These are phyloP conservation scores for Tholera decimalis DNA, from an alignment of 2,888 invertebrate genomes.

Conservation along the genomic window DNA sequence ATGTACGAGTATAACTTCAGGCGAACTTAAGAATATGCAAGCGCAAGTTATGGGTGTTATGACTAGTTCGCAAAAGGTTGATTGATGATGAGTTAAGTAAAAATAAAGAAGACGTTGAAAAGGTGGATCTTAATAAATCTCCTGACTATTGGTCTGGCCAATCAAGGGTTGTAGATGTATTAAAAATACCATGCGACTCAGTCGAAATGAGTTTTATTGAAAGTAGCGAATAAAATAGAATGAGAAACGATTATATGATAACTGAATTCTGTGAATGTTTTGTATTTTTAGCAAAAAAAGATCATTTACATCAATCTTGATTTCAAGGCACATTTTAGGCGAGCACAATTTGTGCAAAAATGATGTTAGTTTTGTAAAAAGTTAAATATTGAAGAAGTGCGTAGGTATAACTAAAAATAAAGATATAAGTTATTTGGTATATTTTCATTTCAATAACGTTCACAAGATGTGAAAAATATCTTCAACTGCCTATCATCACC, in stretches of 20 bases:
- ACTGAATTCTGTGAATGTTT: constrained; percentile 16
- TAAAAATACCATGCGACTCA: constrained; percentile 4
- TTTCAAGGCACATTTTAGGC: constrained; percentile 23
- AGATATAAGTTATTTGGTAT: constrained; percentile 13
- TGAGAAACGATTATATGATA: background rate
- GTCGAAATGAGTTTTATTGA: constrained; percentile 14
- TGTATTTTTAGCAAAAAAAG: background rate
- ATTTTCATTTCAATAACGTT: constrained; percentile 7
- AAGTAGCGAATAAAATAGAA: background rate
- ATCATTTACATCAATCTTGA: constrained; percentile 29
- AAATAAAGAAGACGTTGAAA: background rate
- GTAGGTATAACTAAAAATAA: constrained; percentile 21
- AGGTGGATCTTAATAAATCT: background rate
- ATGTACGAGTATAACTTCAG: background rate
- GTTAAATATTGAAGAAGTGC: constrained; percentile 20
- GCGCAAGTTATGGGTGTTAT: constrained; percentile 8
- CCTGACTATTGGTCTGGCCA: background rate
- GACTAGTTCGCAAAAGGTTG: constrained; percentile 15
- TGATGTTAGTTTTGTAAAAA: constrained; percentile 27
- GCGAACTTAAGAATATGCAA: constrained; percentile 12
- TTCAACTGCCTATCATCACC: constrained; percentile 25
- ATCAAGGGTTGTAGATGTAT: constrained; percentile 8
- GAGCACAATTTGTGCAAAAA: constrained; percentile 26
- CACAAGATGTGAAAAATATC: constrained; percentile 11
- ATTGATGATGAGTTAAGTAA: background rate